Base-by-base conservation (phyloP, 2,113 vertebrate species). In the Albula goreensis region DNA sequence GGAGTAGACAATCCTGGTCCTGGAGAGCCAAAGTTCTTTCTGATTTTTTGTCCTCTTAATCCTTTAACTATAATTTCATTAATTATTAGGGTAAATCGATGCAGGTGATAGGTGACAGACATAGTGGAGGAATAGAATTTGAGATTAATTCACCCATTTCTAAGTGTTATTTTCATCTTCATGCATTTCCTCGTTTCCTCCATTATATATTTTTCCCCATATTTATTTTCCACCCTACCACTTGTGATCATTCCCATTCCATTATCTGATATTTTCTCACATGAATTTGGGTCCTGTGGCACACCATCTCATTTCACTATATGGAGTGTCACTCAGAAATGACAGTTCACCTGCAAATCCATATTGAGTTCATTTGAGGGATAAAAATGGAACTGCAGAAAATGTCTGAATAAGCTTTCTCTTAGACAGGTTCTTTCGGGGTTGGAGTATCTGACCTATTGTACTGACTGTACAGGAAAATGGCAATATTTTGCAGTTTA, bases 231-330 rank as follows among this genome's bases (percentile, higher is more conserved):
- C 63, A 70, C 13, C 17, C 13, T 19, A 3, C 63, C 63, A 41
- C 63, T 79, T 17, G 78, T 79, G 78, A 79, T 79, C 31, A 48
- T 79, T 70, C 63, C 63, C 78, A 48, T 19, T 79, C 31, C 78
- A 49, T 79, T 79, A 79, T 79, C 78, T 49, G 41, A 50, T 41
- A 48, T 49, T 13, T 19, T 17, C n/a, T 12, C 78, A 4, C 9
- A 48, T 79, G 49, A 49, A 79, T 79, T 79, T 49, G 13, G 7
- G 25, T 50, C 78, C 17, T 79, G 49, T 79, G 78, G 3, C 17
- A 31, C 70, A 7, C 78, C 31, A 49, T 79, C 78, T 49, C 78
- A 79, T 79, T 79, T 79, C 41, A 79, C 12, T 79, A 50, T 50
- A 79, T 79, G 4, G 48, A 79, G 78, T 49, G 49, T 79, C 49